A percentile compares a stretch with the other conserved stretches of the same genome.
Evolutionary conservation across 2,888 invertebrate species (phyloP).

Genomic region (Nymphalis urticae): DNA sequence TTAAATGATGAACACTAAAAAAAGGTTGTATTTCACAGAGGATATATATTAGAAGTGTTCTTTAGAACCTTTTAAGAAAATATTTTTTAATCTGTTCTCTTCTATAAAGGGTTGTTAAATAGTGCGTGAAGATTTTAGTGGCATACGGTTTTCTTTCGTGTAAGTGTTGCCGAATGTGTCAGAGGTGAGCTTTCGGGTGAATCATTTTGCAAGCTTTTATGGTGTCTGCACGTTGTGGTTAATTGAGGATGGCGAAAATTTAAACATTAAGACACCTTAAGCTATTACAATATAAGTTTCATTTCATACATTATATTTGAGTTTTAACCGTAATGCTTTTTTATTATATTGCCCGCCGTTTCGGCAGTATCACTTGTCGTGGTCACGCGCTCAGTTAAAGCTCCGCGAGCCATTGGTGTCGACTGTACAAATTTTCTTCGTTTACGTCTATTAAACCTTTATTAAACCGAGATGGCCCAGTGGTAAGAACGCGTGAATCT

Average conservation of each 20-base stretch:
- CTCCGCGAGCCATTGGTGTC: too few species aligned
- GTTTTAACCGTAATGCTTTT: too few species aligned
- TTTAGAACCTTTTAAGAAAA: conserved; percentile 15
- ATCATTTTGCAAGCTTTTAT: conserved; percentile 41
- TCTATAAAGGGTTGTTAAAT: conserved; percentile 46
- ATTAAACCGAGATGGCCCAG: too few species aligned
- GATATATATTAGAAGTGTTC: conserved; percentile 39
- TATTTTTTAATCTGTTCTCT: conserved; percentile 20
- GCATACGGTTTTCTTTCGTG: conserved; percentile 52
- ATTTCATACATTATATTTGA: too few species aligned
- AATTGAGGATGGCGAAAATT: conserved; percentile 3
- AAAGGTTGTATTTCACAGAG: conserved; percentile 38
- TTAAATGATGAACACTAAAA: conserved; percentile 1
- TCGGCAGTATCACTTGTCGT: too few species aligned
- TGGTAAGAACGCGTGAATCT: too few species aligned
- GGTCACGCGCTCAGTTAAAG: too few species aligned
- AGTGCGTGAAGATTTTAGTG: conserved; percentile 57
- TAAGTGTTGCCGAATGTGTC: conserved; percentile 41
- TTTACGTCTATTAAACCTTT: too few species aligned
- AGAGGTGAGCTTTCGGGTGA: conserved; percentile 40
- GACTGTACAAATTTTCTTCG: too few species aligned
- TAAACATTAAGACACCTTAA: neutral
- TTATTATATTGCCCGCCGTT: too few species aligned
- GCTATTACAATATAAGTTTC: too few species aligned
- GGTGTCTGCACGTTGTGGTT: conserved; percentile 11